Evolutionary conservation across 2,888 invertebrate species (phyloP).

Genomic region (Glyphotaelius pellucidus): DNA sequence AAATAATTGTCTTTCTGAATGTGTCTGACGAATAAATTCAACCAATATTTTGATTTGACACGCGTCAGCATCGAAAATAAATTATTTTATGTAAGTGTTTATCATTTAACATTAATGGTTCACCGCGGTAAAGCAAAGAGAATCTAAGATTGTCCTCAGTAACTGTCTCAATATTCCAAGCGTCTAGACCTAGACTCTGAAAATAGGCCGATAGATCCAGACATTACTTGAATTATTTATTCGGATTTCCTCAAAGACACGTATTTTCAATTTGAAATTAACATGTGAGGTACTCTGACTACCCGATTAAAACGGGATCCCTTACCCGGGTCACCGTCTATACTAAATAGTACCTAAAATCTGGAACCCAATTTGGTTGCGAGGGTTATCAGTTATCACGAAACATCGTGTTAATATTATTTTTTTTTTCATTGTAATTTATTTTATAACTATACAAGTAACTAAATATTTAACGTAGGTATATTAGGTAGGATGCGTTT

Average conservation of each 20-base stretch:
- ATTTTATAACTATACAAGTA: no score
- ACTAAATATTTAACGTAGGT: no score
- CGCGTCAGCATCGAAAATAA: background rate
- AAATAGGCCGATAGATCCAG: background rate
- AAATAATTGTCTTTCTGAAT: no score
- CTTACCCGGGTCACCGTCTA: background rate
- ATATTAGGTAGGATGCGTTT: no score
- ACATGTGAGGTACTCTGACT: slow-evolving; percentile 15
- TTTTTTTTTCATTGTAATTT: no score
- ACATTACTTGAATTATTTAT: slow-evolving; percentile 7
- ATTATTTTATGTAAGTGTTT: background rate
- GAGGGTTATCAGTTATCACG: background rate
- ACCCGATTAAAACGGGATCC: slow-evolving; percentile 4
- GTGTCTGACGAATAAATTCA: background rate
- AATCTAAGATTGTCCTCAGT: background rate
- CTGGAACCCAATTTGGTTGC: background rate
- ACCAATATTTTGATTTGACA: background rate
- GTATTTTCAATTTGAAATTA: slow-evolving; percentile 37
- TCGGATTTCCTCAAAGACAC: slow-evolving; percentile 12
- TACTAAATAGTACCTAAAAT: background rate
- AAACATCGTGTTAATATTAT: background rate
- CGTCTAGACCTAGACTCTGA: background rate
- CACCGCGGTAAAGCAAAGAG: background rate
- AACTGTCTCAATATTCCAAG: background rate
- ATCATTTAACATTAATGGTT: background rate